Percentiles rank a stretch among this genome's conserved stretches.
Evolutionary conservation across 30 jellyfish, hydroid and myxozoan genomes (phyloP).

Genomic region (Rhopilema esculentum): DNA sequence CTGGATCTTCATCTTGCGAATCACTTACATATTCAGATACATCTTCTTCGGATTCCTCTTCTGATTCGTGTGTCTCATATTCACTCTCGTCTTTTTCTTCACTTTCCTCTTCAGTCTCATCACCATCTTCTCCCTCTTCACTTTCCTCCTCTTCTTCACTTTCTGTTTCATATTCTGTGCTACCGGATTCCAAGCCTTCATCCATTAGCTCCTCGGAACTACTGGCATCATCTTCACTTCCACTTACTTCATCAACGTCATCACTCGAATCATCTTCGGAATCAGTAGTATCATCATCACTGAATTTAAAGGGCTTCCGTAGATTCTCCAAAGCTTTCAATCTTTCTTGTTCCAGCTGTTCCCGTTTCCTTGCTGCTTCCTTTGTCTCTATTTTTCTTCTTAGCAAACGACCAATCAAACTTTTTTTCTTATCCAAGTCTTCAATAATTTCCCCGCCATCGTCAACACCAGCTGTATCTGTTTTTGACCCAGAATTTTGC

Average conservation of each 20-base stretch:
- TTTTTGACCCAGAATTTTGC: background rate
- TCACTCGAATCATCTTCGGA: constrained; percentile 1
- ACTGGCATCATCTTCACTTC: background rate
- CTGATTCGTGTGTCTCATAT: too few species aligned
- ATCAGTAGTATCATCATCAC: constrained; percentile 4
- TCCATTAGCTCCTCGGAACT: constrained; percentile 9
- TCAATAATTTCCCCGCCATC: background rate
- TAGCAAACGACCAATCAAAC: constrained; percentile 30
- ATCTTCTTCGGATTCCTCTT: too few species aligned
- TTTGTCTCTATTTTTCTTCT: constrained; percentile 7
- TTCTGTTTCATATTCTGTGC: background rate
- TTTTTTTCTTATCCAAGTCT: constrained; percentile 24
- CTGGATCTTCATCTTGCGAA: background rate
- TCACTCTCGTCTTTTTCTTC: too few species aligned
- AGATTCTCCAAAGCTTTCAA: background rate
- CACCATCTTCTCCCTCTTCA: background rate
- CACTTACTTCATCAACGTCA: background rate
- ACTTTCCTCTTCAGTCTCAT: background rate
- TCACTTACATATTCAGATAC: too few species aligned
- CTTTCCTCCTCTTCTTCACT: constrained; percentile 7
- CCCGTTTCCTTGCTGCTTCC: constrained; percentile 3
- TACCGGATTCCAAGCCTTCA: background rate
- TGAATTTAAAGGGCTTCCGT: background rate
- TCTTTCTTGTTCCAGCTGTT: constrained; percentile 40
- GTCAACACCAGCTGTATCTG: background rate